Evolutionary conservation across 2,113 vertebrate species (phyloP), one percentile per base, ranked within the genome.

Genomic region (Apistogramma diplotaenia): DNA sequence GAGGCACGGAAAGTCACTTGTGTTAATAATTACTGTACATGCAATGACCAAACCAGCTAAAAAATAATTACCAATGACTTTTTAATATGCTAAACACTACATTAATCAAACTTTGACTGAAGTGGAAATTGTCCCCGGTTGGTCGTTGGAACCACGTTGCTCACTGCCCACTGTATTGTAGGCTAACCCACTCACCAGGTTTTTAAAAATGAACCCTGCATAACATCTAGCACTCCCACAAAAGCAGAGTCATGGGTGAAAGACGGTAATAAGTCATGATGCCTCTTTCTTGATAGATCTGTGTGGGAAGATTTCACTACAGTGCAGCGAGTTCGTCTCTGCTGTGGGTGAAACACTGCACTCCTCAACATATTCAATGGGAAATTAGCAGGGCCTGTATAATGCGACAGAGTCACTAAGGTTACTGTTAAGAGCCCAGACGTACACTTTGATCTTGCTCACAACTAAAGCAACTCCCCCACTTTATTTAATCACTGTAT

Each of bases 281-380:
- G 74, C 51, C 40, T 88, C 77, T 76, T 85, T 80, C 76, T 83
- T 87, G 75, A 84, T 67, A 78, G 76, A 80, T 79, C 8, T 74
- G 55, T 87, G 89, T 88, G 65, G 82, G 84, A 82, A 74, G 77
- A 74, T 76, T 91, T 86, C 67, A 85, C 80, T 82, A 85, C 60
- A 62, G 53, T 15, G 80, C 16, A 29, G 40, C 43, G 49, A 87
- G 72, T 77, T 23, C 4, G 59, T 78, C 70, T 81, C n/a, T 60
- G 16, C 25, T 77, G 70, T 61, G 83, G 81, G 85, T 83, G 75
- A 86, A 87, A 59, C 27, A 74, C 33, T 25, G 33, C 12, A 13
- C 59, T 80, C 29, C 56, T 5, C 11, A 54, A 74, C 67, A 78
- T 15, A 71, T 33, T 77, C 27, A 51, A 7, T 40, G 18, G 27